Conservation (phyloP, 2,113 vertebrate species). For the Mirounga angustirostris region DNA sequence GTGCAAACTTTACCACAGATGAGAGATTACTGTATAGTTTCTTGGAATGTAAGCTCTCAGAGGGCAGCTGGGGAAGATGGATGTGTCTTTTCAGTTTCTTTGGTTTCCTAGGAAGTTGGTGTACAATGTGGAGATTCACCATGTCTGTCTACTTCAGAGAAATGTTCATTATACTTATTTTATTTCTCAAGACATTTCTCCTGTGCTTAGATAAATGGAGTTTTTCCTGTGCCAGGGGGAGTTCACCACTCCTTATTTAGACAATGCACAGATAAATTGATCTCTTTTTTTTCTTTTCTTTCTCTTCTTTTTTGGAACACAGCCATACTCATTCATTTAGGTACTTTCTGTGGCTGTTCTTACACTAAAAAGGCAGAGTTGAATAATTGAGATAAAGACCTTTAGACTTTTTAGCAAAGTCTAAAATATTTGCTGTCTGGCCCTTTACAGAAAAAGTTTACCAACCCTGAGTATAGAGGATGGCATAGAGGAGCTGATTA, state of each 20-base stretch:
- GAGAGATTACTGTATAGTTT: slow-evolving; percentile 4
- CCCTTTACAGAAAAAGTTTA: background rate
- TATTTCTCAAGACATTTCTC: slow-evolving; percentile 3
- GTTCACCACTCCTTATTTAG: background rate
- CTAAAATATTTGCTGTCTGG: background rate
- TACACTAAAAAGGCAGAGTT: slow-evolving; percentile 7
- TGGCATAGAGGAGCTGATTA: background rate
- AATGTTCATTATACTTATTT: background rate
- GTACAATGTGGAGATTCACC: background rate
- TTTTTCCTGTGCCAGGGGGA: background rate
- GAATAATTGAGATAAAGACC: background rate
- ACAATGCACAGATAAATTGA: background rate
- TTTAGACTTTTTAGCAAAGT: background rate
- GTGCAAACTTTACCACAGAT: slow-evolving; percentile 39
- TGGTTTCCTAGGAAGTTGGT: slow-evolving; percentile 1
- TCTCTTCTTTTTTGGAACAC: background rate
- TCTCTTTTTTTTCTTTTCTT: background rate
- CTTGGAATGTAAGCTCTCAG: background rate
- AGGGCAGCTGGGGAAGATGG: background rate
- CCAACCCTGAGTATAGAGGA: background rate
- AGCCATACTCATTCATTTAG: background rate
- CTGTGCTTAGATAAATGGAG: background rate
- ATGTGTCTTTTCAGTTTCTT: background rate
- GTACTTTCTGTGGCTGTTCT: background rate
- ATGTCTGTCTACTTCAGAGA: background rate